Base-by-base conservation (phyloP, 2,797 vertebrate species). In the Tapirus indicus region DNA sequence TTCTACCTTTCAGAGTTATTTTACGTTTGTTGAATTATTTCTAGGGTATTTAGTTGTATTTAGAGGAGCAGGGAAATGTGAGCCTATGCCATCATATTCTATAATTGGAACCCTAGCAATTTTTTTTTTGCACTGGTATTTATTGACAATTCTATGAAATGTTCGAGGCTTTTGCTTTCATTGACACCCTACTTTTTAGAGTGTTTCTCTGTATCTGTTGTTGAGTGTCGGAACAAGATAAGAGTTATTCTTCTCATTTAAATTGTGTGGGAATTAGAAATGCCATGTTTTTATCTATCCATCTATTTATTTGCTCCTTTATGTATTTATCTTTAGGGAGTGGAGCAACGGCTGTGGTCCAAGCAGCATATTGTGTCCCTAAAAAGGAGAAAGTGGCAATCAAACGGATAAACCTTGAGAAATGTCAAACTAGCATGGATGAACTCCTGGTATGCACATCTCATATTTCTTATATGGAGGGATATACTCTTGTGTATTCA, bases 361-460 rank as follows among this genome's bases (percentile, higher is more conserved):
- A 99, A 97, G 99, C 99, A 29, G 99, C 99, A 2, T 99, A 99
- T 98, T 99, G 99, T 84, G 9, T 93, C 88, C 99, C 99, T 7
- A 99, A 99, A 98, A 99, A 99, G 98, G 99, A 99, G 98, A 99
- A 99, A 98, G 99, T 99, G 98, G 99, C 99, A 5, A 99, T 99
- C 98, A 99, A 99, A 98, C 99, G 99, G 80, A 99, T 99, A 98
- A 99, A 99, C 96, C 99, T 99, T 29, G 99, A 99, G 98, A 99
- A 99, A 98, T 99, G 99, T 98, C 99, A 99, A 98, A 99, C 99
- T 0, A 99, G 99, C 98, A 99, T 99, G 99, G 99, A 99, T n/a
- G 99, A 99, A 96, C 99, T 99, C 95, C 98, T 99, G 99, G 99
- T 99, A 99, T 17, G 98, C 54, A 71, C 0, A 1, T 52, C n/a